Evolutionary conservation across 92 coral and sea anemone genomes (phyloP).

Genomic region (Porites evermanni): DNA sequence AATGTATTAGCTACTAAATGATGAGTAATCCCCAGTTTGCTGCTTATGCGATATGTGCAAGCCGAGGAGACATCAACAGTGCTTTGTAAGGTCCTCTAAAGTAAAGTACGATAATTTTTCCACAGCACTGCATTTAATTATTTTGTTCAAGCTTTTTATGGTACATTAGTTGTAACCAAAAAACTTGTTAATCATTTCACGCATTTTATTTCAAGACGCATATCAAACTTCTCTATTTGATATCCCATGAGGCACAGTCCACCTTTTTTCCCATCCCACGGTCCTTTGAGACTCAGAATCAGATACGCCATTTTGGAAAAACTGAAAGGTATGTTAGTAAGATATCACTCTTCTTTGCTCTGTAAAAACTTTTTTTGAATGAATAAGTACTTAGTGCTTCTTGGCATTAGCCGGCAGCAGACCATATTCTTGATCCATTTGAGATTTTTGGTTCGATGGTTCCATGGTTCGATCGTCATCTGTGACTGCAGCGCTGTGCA

Average conservation of each 20-base stretch:
- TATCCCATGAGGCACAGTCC: conserved; percentile 3
- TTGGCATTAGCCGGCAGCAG: too few species aligned
- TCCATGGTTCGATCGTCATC: too few species aligned
- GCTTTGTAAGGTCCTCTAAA: conserved; percentile 13
- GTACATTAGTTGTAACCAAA: not conserved
- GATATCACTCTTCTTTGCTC: not conserved
- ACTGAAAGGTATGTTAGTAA: conserved; percentile 8
- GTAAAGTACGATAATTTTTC: conserved; percentile 3
- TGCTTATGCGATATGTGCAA: not conserved
- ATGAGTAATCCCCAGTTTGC: conserved; percentile 6
- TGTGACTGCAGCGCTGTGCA: too few species aligned
- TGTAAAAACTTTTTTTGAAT: not conserved
- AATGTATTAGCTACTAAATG: conserved; percentile 3
- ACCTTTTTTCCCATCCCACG: conserved; percentile 4
- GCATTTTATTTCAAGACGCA: conserved; percentile 14
- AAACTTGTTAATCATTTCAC: not conserved
- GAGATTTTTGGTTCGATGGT: too few species aligned
- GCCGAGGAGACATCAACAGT: not conserved
- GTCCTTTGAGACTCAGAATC: conserved; percentile 12
- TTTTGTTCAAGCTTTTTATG: conserved; percentile 3
- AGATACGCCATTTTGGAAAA: conserved; percentile 20
- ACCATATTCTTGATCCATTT: too few species aligned
- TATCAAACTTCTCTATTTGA: not conserved
- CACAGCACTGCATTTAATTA: conserved; percentile 11
- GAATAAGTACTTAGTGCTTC: conserved; percentile 15